Evolutionary conservation across 92 coral and sea anemone genomes (phyloP), one percentile per base, ranked within the genome.

Genomic region (Montipora capitata): DNA sequence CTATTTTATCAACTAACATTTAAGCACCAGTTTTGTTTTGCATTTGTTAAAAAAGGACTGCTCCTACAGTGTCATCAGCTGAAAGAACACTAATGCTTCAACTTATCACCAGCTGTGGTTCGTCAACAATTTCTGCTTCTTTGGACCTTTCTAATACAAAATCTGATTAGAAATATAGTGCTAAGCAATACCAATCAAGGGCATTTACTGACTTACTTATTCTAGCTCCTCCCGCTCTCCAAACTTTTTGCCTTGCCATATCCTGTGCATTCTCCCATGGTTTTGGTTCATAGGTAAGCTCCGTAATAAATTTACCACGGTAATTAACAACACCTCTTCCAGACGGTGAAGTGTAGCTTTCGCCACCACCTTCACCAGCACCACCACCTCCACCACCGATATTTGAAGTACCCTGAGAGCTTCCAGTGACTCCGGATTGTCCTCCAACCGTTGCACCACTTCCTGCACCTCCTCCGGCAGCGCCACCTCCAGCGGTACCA

Each of bases 261-360:
- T 10, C 51, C 42, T 54, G 78, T 13, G 94, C 61, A 14, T 91
- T 85, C 65, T 91, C 87, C 15, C 94, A 91, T 4, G 76, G 76
- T 35, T 76, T 91, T n/a, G 94, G 75, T 10, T 43, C 41, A 42
- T 74, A 20, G 0, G 76, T 68, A 41, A 68, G 11, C 3, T 17
- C 41, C 20, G 58, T 63, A 1, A 2, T 12, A 14, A 57, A 74
- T 15, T 87, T 11, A 14, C 59, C 41, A 27, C 77, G 3, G 15
- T 6, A 3, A 9, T 54, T 11, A 12, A 54, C 3, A 40, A 17
- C 40, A 12, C 72, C 62, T 2, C 58, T 52, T 3, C 68, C 71
- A 15, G 35, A 73, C 1, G 12, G 52, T 1, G 2, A 5, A 3
- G 6, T 48, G 52, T 48, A 48, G 35, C 35, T 27, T 27, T 0